Percentiles rank a stretch among this genome's conserved stretches.
These are phyloP conservation scores for Isurus oxyrinchus DNA, from an alignment of 2,113 vertebrate genomes.

Conservation along the genomic window DNA sequence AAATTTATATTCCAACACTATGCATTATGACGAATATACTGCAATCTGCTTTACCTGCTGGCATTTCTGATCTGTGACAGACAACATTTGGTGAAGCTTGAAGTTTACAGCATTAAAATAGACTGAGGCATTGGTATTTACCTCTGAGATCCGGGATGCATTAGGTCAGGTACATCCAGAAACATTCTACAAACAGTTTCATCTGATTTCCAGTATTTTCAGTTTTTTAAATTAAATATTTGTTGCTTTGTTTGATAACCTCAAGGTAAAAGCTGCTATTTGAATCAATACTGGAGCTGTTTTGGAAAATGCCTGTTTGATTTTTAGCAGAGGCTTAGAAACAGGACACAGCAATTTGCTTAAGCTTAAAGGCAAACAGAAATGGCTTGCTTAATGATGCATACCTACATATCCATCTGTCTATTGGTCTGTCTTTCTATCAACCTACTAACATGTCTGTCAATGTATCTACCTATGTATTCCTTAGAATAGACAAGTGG, in stretches of 20 bases:
- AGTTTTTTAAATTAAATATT: not conserved
- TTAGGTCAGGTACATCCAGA: not conserved
- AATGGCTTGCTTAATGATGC: not conserved
- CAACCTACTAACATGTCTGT: not conserved
- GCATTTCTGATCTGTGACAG: not conserved
- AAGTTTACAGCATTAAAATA: not conserved
- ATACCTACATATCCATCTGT: not conserved
- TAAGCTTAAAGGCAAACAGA: not conserved
- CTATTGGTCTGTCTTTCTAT: not conserved
- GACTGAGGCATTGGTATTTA: not conserved
- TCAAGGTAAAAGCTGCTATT: not conserved
- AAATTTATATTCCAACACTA: not conserved
- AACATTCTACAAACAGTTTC: not conserved
- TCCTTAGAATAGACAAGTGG: not conserved
- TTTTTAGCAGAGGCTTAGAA: not conserved
- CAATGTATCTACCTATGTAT: not conserved
- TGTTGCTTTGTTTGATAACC: not conserved
- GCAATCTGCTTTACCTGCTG: constrained; percentile 11
- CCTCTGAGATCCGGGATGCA: not conserved
- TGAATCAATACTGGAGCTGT: not conserved
- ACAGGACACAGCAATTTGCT: not conserved
- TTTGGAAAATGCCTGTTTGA: not conserved
- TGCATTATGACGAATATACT: not conserved
- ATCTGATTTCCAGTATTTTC: not conserved
- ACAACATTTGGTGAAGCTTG: constrained; percentile 4